These are phyloP conservation scores for Leptinotarsa lineolata DNA, from an alignment of 1,140 invertebrate genomes.

Conservation along the genomic window DNA sequence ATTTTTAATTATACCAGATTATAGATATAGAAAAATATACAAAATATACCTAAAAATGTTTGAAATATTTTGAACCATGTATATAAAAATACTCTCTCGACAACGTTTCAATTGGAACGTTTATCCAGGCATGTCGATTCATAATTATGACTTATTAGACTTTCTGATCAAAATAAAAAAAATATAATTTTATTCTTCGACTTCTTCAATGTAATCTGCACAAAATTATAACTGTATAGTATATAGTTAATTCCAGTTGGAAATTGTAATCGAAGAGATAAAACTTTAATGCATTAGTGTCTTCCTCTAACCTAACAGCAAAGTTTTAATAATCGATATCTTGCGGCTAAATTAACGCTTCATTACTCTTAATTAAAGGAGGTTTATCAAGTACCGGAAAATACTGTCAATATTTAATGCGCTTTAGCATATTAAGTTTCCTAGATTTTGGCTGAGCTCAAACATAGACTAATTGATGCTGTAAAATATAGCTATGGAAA, in stretches of 20 bases:
- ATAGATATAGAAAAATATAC: too few species aligned
- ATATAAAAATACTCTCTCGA: too few species aligned
- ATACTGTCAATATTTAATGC: slow-evolving; percentile 8
- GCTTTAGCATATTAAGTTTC: slow-evolving; percentile 3
- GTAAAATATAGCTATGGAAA: not conserved
- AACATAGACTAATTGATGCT: slow-evolving; percentile 1
- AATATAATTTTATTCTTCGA: too few species aligned
- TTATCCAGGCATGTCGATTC: too few species aligned
- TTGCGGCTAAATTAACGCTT: slow-evolving; percentile 15
- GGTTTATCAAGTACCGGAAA: slow-evolving; percentile 7
- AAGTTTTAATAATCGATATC: slow-evolving; percentile 14
- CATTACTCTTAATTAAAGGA: slow-evolving; percentile 7
- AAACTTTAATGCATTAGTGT: slow-evolving; percentile 14
- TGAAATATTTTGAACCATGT: too few species aligned
- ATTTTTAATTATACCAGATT: too few species aligned
- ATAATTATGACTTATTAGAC: too few species aligned
- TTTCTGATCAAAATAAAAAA: too few species aligned
- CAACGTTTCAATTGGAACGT: too few species aligned
- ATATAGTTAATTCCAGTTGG: not conserved
- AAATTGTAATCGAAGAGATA: slow-evolving; percentile 8
- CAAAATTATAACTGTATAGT: not conserved
- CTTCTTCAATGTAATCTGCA: too few species aligned
- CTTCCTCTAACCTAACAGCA: slow-evolving; percentile 1
- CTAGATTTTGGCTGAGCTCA: not conserved
- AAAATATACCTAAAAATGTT: too few species aligned